Conservation (phyloP, 2,113 vertebrate species). For the Passer montanus region DNA sequence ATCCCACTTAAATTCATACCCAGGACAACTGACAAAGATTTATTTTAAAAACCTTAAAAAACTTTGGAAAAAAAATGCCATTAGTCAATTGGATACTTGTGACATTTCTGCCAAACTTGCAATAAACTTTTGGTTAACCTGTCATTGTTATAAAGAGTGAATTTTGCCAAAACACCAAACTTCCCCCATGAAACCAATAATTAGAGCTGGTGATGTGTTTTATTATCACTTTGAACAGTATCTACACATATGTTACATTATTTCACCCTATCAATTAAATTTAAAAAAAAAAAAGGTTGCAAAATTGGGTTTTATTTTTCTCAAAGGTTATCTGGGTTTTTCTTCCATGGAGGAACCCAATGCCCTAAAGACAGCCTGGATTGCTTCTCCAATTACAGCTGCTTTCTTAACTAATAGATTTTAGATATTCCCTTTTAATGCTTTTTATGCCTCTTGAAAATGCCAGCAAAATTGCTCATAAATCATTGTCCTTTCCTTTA, state of each 20-base stretch:
- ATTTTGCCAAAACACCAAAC: neutral
- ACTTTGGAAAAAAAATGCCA: neutral
- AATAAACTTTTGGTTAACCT: neutral
- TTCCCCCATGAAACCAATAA: neutral
- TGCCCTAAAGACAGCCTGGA: neutral
- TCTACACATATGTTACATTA: neutral
- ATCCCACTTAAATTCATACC: neutral
- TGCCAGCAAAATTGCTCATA: constrained; percentile 73
- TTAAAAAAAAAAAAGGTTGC: neutral
- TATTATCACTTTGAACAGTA: neutral
- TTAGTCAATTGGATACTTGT: neutral
- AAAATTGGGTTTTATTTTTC: neutral
- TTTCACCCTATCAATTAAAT: neutral
- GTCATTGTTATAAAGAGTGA: neutral
- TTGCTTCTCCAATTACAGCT: constrained; percentile 51
- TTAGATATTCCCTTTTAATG: constrained; percentile 64
- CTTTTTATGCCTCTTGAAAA: constrained; percentile 63
- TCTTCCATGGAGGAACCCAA: neutral
- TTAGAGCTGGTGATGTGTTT: neutral
- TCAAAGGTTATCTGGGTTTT: neutral
- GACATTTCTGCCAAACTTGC: neutral
- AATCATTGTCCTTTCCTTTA: constrained; percentile 72
- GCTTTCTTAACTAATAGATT: constrained; percentile 63
- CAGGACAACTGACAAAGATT: neutral
- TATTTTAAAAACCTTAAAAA: neutral